Conservation (phyloP, 1,140 invertebrate genomes). For the Eurosta solidaginis region DNA sequence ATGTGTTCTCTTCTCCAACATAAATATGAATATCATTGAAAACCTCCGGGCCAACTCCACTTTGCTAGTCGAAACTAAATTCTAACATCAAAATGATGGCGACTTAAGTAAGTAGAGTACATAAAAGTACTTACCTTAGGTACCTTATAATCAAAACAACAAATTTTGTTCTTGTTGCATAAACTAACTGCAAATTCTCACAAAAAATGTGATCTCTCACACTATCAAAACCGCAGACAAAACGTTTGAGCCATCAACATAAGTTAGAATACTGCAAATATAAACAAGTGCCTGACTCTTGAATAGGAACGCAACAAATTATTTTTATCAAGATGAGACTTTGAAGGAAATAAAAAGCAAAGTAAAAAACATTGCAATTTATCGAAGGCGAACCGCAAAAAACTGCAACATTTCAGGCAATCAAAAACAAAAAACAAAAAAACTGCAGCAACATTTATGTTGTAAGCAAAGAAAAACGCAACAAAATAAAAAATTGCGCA, state of each 20-base stretch:
- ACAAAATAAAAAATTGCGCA: background rate
- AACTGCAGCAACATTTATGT: background rate
- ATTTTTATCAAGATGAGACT: background rate
- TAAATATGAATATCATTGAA: too few species aligned
- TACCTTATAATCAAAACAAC: too few species aligned
- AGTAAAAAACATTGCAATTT: background rate
- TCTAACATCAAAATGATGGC: too few species aligned
- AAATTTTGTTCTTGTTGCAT: too few species aligned
- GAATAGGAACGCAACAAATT: background rate
- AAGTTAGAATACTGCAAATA: background rate
- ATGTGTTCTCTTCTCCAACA: too few species aligned
- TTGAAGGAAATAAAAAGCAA: background rate
- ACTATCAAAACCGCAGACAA: constrained; percentile 7
- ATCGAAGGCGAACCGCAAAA: background rate
- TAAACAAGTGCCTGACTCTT: background rate
- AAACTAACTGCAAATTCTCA: too few species aligned
- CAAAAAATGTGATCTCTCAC: background rate
- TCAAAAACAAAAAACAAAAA: background rate
- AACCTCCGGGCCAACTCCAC: too few species aligned
- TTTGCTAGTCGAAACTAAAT: too few species aligned
- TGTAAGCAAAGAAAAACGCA: background rate
- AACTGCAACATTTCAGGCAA: background rate
- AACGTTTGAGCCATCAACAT: background rate
- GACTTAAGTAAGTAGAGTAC: too few species aligned
- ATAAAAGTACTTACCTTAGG: too few species aligned